These are phyloP conservation scores for Isoperla grammatica DNA, from an alignment of 2,888 invertebrate species.

Conservation along the genomic window DNA sequence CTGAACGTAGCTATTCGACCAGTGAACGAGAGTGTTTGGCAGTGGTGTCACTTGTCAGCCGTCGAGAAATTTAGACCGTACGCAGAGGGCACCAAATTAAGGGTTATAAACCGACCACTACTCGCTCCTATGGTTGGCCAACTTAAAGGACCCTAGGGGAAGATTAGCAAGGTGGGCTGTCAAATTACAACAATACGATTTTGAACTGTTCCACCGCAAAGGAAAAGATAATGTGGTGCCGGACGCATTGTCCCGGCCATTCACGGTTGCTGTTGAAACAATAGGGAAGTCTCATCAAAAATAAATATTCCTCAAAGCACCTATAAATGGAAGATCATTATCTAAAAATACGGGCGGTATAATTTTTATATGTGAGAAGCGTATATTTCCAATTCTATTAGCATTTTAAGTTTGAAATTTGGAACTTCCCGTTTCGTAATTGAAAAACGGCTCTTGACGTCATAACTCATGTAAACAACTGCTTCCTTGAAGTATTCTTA, in stretches of 20 bases:
- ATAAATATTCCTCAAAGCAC: too few relatives aligned
- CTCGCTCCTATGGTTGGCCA: constrained; percentile 35
- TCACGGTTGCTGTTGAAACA: too few relatives aligned
- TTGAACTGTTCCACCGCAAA: constrained; percentile 25
- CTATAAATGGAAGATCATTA: too few relatives aligned
- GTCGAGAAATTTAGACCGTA: neutral
- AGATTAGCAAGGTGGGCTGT: constrained; percentile 34
- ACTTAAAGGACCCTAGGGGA: constrained; percentile 34
- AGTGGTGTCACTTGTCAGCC: neutral
- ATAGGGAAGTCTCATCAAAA: too few relatives aligned
- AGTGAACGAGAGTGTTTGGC: constrained; percentile 28
- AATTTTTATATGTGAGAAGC: too few relatives aligned
- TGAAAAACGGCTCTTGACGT: too few relatives aligned
- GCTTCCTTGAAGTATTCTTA: too few relatives aligned
- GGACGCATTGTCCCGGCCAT: constrained; percentile 25
- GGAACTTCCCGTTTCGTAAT: too few relatives aligned
- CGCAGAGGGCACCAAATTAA: constrained; percentile 32
- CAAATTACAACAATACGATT: constrained; percentile 24
- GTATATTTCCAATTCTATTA: too few relatives aligned
- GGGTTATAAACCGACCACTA: constrained; percentile 33
- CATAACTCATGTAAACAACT: too few relatives aligned
- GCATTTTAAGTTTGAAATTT: too few relatives aligned
- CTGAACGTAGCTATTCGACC: constrained; percentile 34
- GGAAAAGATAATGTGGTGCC: constrained; percentile 28
- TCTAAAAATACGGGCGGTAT: too few relatives aligned